Evolutionary conservation across 2,888 invertebrate genomes (phyloP).

Genomic region (Stictocephala bisonia): DNA sequence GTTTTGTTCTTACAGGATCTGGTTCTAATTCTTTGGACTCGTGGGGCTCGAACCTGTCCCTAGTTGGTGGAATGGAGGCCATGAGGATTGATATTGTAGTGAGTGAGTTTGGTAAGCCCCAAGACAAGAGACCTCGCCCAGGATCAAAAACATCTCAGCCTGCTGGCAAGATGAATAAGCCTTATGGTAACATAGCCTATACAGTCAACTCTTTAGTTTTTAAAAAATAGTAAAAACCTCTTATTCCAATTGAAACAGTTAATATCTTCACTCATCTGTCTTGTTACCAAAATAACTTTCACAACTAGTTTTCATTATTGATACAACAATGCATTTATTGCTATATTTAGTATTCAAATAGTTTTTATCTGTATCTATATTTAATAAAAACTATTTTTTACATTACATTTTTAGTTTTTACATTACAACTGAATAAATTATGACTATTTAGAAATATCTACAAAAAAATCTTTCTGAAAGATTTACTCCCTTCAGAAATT

Average conservation of each 20-base stretch:
- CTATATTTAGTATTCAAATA: too few relatives aligned
- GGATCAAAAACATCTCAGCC: conserved; percentile 42
- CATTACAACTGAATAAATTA: too few relatives aligned
- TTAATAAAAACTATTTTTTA: too few relatives aligned
- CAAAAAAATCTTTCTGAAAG: too few relatives aligned
- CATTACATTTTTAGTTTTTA: too few relatives aligned
- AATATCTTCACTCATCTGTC: neutral
- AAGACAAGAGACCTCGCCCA: conserved; percentile 51
- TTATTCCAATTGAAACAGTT: neutral
- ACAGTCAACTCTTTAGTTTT: neutral
- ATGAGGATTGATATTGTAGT: conserved; percentile 95
- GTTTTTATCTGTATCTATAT: too few relatives aligned
- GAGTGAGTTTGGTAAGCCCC: conserved; percentile 79
- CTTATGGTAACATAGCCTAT: too few relatives aligned
- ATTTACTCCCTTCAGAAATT: too few relatives aligned
- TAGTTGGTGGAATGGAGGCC: conserved; percentile 86
- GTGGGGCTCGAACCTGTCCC: conserved; percentile 86
- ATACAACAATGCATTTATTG: too few relatives aligned
- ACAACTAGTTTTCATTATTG: too few relatives aligned
- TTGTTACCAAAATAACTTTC: neutral
- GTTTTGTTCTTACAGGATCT: conserved; percentile 65
- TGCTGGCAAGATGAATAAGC: conserved; percentile 9
- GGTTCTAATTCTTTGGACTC: conserved; percentile 82
- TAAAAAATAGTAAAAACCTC: too few relatives aligned
- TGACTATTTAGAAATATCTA: too few relatives aligned